Percentiles rank a stretch among this genome's conserved stretches.
Conservation (phyloP, 35 echinoderm and acorn worm genomes). For the Heliocidaris erythrogramma region DNA sequence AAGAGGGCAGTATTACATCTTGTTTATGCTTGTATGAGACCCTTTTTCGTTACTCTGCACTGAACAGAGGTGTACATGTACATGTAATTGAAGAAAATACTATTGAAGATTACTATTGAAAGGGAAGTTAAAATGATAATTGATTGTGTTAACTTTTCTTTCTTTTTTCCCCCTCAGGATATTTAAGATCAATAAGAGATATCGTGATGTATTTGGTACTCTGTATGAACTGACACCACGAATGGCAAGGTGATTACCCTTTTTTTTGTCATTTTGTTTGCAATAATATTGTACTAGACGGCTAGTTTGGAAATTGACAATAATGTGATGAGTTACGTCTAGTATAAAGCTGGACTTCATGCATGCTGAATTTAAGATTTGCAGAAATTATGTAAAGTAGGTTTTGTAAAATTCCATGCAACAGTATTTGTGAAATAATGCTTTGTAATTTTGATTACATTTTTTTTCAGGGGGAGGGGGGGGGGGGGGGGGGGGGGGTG, state of each 20-base stretch:
- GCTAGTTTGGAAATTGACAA: neutral
- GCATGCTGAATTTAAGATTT: too few species aligned
- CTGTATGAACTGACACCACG: conserved; percentile 74
- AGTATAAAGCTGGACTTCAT: too few species aligned
- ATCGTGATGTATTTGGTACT: conserved; percentile 86
- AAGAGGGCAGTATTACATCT: neutral
- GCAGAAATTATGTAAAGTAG: too few species aligned
- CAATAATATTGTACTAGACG: too few species aligned
- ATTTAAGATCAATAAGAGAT: conserved; percentile 87
- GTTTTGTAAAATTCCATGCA: too few species aligned
- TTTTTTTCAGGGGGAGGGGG: too few species aligned
- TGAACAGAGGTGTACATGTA: neutral
- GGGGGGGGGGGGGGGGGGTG: too few species aligned
- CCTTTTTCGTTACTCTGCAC: neutral
- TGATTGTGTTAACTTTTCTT: neutral
- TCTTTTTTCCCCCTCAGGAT: conserved; percentile 58
- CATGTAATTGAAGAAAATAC: neutral
- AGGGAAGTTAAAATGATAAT: neutral
- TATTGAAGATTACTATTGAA: neutral
- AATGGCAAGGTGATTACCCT: conserved; percentile 76
- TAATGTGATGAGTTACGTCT: neutral
- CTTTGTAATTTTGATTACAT: too few species aligned
- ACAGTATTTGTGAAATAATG: too few species aligned
- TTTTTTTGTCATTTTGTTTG: neutral
- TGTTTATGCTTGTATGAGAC: neutral